Conservation (phyloP, 2,113 vertebrate genomes). For the Podarcis cretensis region DNA sequence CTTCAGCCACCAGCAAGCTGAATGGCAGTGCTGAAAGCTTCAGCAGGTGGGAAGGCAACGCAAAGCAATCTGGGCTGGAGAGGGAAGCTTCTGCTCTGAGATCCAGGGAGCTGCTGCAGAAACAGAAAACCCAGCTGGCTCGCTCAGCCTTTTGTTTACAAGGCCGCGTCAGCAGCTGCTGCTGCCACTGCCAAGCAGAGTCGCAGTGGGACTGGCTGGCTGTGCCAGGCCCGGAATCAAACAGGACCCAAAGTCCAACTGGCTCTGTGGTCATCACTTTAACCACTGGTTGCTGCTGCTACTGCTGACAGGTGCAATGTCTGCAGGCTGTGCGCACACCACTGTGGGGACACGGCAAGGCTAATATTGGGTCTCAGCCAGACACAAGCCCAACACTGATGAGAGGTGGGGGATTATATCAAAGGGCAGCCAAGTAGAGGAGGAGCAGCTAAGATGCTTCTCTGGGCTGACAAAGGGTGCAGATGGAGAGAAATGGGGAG, state of each 20-base stretch:
- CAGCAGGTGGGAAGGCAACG: not conserved
- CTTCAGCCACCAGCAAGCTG: not conserved
- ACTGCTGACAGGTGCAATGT: not conserved
- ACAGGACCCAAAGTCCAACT: not conserved
- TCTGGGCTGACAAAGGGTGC: not conserved
- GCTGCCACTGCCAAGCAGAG: not conserved
- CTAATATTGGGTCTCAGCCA: not conserved
- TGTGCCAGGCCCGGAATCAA: not conserved
- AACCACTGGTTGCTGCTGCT: not conserved
- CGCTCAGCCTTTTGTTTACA: constrained; percentile 7
- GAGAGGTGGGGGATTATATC: not conserved
- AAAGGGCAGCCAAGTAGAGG: not conserved
- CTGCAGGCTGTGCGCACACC: not conserved
- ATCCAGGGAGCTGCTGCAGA: not conserved
- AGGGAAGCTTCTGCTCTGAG: not conserved
- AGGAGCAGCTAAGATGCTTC: not conserved
- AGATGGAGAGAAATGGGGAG: not conserved
- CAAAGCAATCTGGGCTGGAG: not conserved
- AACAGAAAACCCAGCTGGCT: not conserved
- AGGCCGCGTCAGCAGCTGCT: not conserved
- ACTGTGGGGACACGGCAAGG: not conserved
- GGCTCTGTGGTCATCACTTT: not conserved
- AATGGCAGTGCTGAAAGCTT: not conserved
- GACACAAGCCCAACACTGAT: not conserved
- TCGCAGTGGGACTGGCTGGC: not conserved